phyloP scores from a whole-genome alignment of 2,888 invertebrate genomes.

The Oxystoma pomonae region DNA sequence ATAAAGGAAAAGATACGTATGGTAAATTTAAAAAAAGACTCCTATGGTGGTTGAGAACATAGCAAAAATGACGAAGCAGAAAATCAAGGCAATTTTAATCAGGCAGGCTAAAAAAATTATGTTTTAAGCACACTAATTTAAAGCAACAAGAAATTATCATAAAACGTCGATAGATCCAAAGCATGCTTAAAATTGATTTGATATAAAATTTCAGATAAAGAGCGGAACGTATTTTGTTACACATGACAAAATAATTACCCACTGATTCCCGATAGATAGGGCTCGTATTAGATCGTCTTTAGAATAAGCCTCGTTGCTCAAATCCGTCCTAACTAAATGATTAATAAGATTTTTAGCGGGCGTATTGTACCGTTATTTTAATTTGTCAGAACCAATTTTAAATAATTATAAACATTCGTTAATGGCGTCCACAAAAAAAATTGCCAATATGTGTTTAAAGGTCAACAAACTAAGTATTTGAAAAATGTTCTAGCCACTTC shows the following conservation, averaged over 20 bases:
- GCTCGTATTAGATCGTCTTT: not conserved
- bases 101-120: no score
- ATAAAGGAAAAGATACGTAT: no score
- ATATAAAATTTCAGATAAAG: not conserved
- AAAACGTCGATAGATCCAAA: not conserved
- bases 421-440: not conserved
- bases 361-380: slow-evolving; percentile 5
- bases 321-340: slow-evolving; percentile 1
- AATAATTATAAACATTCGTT: slow-evolving; percentile 5
- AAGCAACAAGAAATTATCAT: not conserved
- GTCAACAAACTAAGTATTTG: no score
- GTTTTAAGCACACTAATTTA: not conserved
- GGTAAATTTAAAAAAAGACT: no score
- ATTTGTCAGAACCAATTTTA: slow-evolving; percentile 11
- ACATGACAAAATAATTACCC: slow-evolving; percentile 17
- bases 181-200: not conserved
- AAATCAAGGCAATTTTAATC: no score
- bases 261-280: slow-evolving; percentile 9
- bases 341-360: slow-evolving; percentile 9
- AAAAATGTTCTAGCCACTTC: no score
- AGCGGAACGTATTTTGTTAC: slow-evolving; percentile 12
- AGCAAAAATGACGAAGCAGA: no score
- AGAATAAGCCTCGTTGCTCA: not conserved
- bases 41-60: no score
- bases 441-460: not conserved